These are phyloP conservation scores for Nymphalis c-album DNA, from an alignment of 2,888 invertebrate species.

Conservation along the genomic window DNA sequence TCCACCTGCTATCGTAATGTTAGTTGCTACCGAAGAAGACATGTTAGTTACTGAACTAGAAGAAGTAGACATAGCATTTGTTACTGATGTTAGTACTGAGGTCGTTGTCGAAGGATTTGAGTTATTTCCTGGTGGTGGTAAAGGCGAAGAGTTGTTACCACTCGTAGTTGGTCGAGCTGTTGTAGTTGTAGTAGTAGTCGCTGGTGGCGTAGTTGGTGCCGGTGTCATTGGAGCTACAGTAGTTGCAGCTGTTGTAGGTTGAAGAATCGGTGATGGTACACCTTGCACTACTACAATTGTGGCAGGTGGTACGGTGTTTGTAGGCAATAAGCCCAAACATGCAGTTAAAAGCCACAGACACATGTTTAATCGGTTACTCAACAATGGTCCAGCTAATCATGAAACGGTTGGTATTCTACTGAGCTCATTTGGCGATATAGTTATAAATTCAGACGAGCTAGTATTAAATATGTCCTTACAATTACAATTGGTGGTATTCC, in stretches of 20 bases:
- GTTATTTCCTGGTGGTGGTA: slow-evolving; percentile 35
- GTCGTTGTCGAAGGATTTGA: slow-evolving; percentile 37
- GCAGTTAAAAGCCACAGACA: slow-evolving; percentile 77
- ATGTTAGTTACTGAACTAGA: slow-evolving; percentile 31
- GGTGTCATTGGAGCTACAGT: slow-evolving; percentile 38
- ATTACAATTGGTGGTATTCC: slow-evolving; percentile 69
- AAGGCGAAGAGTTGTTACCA: slow-evolving; percentile 38
- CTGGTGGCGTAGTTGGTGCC: slow-evolving; percentile 35
- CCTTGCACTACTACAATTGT: slow-evolving; percentile 61
- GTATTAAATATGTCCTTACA: slow-evolving; percentile 73
- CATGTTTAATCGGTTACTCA: slow-evolving; percentile 49
- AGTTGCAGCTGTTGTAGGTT: slow-evolving; percentile 60
- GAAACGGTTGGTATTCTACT: slow-evolving; percentile 31
- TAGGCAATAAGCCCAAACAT: slow-evolving; percentile 69
- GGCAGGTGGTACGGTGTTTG: slow-evolving; percentile 54
- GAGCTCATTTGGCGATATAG: slow-evolving; percentile 45
- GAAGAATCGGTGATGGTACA: slow-evolving; percentile 67
- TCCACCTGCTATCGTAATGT: slow-evolving; percentile 49
- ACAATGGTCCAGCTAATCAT: slow-evolving; percentile 29
- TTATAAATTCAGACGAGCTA: slow-evolving; percentile 52
- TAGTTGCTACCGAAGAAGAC: slow-evolving; percentile 36
- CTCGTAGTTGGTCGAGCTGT: slow-evolving; percentile 36
- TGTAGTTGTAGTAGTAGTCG: slow-evolving; percentile 35
- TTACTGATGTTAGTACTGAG: slow-evolving; percentile 32
- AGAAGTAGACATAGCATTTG: slow-evolving; percentile 25